Evolutionary conservation across 2,113 vertebrate species (phyloP).

Genomic region (Protobothrops mucrosquamatus): DNA sequence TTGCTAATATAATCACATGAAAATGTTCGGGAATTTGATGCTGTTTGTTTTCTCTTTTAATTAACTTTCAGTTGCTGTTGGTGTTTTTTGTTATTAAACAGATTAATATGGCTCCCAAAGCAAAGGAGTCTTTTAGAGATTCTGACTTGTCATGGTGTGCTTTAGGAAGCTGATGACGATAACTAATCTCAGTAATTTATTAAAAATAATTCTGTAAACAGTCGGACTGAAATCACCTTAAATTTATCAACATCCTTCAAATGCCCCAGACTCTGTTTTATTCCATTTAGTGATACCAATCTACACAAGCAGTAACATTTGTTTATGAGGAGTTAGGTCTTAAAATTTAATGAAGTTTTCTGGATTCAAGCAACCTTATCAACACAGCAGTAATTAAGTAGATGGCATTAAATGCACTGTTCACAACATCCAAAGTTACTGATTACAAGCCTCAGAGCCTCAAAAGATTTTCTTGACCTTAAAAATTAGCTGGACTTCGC

Average conservation of each 20-base stretch:
- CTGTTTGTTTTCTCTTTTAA: conserved; percentile 9
- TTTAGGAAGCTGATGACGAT: neutral
- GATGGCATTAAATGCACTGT: neutral
- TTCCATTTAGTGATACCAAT: neutral
- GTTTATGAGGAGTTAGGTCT: conserved; percentile 10
- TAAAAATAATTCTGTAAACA: neutral
- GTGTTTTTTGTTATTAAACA: neutral
- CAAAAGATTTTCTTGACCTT: neutral
- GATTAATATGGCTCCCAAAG: conserved; percentile 5
- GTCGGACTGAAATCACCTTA: neutral
- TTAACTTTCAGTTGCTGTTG: neutral
- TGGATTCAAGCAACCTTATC: neutral
- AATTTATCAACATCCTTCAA: neutral
- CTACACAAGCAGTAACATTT: neutral
- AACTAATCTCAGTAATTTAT: conserved; percentile 1
- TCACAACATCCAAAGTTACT: neutral
- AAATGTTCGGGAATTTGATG: neutral
- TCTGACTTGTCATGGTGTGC: neutral
- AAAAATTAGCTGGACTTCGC: neutral
- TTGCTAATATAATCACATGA: neutral
- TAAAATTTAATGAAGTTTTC: conserved; percentile 19
- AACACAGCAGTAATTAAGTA: conserved; percentile 23
- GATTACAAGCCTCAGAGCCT: neutral
- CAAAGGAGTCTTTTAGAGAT: neutral
- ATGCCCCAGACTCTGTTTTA: neutral